These are phyloP conservation scores for Proisotoma minuta DNA, from an alignment of 2,888 invertebrate species.

Conservation along the genomic window DNA sequence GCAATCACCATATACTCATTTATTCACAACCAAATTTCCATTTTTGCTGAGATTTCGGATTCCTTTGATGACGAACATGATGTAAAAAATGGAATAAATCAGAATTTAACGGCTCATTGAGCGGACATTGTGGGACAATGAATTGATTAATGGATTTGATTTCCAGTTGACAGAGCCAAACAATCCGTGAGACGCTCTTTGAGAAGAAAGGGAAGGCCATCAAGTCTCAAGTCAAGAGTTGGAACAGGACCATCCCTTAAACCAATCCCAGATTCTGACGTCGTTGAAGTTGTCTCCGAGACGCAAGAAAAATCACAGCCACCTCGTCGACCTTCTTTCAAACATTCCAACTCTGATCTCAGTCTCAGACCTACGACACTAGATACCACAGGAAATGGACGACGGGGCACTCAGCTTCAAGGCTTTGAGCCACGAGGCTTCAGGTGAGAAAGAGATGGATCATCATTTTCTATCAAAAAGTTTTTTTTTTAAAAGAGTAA, in stretches of 20 bases:
- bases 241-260: slow-evolving; percentile 25
- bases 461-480: too few species aligned
- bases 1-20: too few species aligned
- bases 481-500: too few species aligned
- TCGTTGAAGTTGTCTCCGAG: slow-evolving; percentile 25
- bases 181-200: slow-evolving; percentile 49
- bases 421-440: slow-evolving; percentile 6
- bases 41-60: too few species aligned
- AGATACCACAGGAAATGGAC: not conserved
- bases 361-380: slow-evolving; percentile 10
- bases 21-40: too few species aligned
- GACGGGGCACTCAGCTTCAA: not conserved
- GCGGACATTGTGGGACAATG: too few species aligned
- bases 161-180: slow-evolving; percentile 61
- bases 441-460: slow-evolving; percentile 8
- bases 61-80: not conserved
- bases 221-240: slow-evolving; percentile 32
- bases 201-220: slow-evolving; percentile 32
- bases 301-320: not conserved
- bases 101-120: slow-evolving; percentile 13
- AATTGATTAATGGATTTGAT: slow-evolving; percentile 14
- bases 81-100: not conserved
- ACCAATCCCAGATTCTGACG: slow-evolving; percentile 31
- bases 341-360: slow-evolving; percentile 35
- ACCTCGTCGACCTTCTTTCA: slow-evolving; percentile 16